Evolutionary conservation across 2,888 invertebrate species (phyloP).

Genomic region (Drosophila percnosoma): DNA sequence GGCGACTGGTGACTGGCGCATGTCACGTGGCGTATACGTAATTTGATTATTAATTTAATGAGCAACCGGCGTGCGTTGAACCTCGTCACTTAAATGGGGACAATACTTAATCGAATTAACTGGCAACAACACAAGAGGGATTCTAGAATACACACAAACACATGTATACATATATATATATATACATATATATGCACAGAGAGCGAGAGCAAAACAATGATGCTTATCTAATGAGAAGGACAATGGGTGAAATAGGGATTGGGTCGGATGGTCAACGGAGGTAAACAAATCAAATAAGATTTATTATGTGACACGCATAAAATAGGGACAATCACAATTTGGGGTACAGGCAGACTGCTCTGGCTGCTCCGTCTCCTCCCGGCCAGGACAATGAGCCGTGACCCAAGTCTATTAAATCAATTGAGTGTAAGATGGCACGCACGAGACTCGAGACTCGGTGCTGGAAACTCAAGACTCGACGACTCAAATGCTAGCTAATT

Average conservation of each 20-base stretch:
- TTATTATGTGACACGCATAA: slow-evolving; percentile 80
- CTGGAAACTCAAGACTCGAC: slow-evolving; percentile 13
- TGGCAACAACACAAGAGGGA: slow-evolving; percentile 12
- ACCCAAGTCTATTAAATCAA: slow-evolving; percentile 75
- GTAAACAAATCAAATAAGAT: slow-evolving; percentile 80
- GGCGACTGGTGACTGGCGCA: slow-evolving; percentile 11
- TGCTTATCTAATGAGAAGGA: slow-evolving; percentile 52
- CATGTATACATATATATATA: background rate
- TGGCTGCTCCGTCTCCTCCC: background rate
- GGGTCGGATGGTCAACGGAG: slow-evolving; percentile 58
- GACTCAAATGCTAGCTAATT: slow-evolving; percentile 66
- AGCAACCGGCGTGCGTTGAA: slow-evolving; percentile 42
- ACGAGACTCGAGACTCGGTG: slow-evolving; percentile 38
- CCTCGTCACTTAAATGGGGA: slow-evolving; percentile 65
- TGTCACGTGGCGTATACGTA: slow-evolving; percentile 76
- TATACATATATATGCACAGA: background rate
- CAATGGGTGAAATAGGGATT: slow-evolving; percentile 33
- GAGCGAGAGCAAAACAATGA: slow-evolving; percentile 54
- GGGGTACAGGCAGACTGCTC: background rate
- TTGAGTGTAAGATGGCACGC: slow-evolving; percentile 77
- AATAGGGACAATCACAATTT: slow-evolving; percentile 56
- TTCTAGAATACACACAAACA: slow-evolving; percentile 11
- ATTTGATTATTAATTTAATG: slow-evolving; percentile 80
- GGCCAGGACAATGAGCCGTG: slow-evolving; percentile 54
- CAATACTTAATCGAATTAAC: slow-evolving; percentile 75